Percentiles rank a stretch among this genome's conserved stretches.
phyloP scores from a whole-genome alignment of 2,888 invertebrate genomes.

The Cantharis flavilabris region DNA sequence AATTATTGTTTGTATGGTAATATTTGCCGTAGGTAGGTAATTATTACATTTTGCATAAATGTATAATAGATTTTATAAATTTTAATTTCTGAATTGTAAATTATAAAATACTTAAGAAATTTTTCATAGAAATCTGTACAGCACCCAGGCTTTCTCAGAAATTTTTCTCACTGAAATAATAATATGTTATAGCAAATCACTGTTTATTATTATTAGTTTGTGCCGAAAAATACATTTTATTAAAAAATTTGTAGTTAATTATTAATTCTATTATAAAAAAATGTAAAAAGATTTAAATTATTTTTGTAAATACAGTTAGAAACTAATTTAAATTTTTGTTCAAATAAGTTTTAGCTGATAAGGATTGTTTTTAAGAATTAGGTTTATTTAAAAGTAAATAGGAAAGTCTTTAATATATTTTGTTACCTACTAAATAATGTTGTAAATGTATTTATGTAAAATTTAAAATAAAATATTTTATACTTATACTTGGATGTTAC shows the following conservation, averaged over 20 bases:
- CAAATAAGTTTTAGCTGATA: background rate
- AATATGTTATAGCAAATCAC: background rate
- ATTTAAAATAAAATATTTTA: constrained; percentile 30
- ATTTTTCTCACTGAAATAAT: background rate
- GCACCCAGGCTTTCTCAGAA: background rate
- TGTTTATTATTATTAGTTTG: background rate
- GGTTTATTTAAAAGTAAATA: background rate
- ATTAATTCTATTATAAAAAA: background rate
- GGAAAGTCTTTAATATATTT: constrained; percentile 26
- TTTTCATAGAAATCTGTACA: background rate
- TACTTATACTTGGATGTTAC: background rate
- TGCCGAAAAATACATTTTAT: background rate
- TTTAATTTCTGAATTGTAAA: background rate
- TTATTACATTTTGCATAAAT: background rate
- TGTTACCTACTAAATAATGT: constrained; percentile 28
- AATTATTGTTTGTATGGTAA: background rate
- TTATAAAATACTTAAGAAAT: background rate
- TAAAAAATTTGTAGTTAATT: background rate
- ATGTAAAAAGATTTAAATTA: background rate
- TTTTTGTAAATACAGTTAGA: background rate
- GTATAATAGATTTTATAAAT: background rate
- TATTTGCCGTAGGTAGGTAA: background rate
- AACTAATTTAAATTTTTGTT: background rate
- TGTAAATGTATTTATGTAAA: constrained; percentile 31
- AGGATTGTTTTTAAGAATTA: background rate